Evolutionary conservation across 2,113 vertebrate species (phyloP).

Genomic region (Leptobrachium ailaonicum): DNA sequence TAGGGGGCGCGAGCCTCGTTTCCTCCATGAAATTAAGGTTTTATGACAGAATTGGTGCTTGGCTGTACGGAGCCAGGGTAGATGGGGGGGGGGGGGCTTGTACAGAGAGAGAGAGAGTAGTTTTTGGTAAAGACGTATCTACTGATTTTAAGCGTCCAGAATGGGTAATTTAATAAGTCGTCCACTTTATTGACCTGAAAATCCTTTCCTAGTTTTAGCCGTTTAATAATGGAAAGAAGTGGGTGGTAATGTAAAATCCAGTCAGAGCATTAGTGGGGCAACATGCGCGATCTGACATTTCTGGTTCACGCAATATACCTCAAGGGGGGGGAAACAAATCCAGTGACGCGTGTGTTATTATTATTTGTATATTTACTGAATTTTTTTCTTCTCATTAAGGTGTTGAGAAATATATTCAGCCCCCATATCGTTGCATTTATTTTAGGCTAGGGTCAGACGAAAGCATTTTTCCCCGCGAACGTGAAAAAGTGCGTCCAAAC

Average conservation of each 20-base stretch:
- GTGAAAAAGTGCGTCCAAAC: no score
- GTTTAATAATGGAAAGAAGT: background rate
- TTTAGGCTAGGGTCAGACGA: no score
- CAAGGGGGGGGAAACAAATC: no score
- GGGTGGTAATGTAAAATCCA: background rate
- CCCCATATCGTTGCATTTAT: no score
- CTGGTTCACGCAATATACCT: no score
- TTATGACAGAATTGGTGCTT: conserved; percentile 28
- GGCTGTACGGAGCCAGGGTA: background rate
- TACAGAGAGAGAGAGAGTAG: background rate
- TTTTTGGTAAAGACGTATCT: background rate
- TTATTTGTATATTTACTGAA: no score
- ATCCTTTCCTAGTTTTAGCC: background rate
- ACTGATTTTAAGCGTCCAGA: conserved; percentile 3
- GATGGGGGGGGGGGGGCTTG: background rate
- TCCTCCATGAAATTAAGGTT: conserved; percentile 29
- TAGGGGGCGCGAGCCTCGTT: background rate
- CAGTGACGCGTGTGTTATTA: no score
- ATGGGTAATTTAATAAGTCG: background rate
- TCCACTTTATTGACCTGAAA: conserved; percentile 6
- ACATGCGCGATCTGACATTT: background rate
- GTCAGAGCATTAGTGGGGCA: no score
- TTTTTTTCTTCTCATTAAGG: no score
- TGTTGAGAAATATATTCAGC: no score
- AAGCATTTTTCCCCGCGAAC: no score